Conservation (phyloP, 2,888 invertebrate genomes). For the Apamea epomidion region DNA sequence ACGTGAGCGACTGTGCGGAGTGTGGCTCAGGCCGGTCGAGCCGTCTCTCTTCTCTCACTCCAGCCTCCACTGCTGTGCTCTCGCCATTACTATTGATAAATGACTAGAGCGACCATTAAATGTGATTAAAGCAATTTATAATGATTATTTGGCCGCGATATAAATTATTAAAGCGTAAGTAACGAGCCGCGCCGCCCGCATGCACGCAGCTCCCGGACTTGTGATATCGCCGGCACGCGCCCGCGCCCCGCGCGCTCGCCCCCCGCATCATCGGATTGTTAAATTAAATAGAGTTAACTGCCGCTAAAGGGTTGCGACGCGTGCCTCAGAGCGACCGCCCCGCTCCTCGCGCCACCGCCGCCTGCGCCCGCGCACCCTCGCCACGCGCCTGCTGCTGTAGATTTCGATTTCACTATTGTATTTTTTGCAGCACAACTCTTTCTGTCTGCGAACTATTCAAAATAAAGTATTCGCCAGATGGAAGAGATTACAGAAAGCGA, state of each 20-base stretch:
- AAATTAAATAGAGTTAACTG: conserved; percentile 80
- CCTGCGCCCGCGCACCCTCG: conserved; percentile 69
- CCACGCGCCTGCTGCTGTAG: conserved; percentile 64
- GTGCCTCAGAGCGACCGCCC: conserved; percentile 63
- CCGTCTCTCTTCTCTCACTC: not conserved
- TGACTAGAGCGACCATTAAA: conserved; percentile 70
- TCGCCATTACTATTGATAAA: conserved; percentile 54
- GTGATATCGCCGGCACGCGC: conserved; percentile 66
- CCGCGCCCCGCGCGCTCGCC: conserved; percentile 30
- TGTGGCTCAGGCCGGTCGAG: not conserved
- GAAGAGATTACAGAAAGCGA: conserved; percentile 43
- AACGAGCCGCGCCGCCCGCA: conserved; percentile 68
- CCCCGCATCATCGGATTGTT: conserved; percentile 68
- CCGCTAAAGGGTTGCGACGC: conserved; percentile 79
- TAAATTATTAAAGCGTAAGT: conserved; percentile 69
- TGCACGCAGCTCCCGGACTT: conserved; percentile 45
- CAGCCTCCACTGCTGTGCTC: conserved; percentile 4
- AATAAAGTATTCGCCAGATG: conserved; percentile 38
- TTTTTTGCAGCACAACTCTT: conserved; percentile 65
- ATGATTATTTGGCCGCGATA: conserved; percentile 78
- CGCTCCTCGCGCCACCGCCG: conserved; percentile 56
- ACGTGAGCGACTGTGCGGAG: not conserved
- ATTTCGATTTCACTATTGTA: conserved; percentile 77
- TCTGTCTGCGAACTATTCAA: conserved; percentile 43
- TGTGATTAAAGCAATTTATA: conserved; percentile 85